phyloP scores from a whole-genome alignment of 2,113 vertebrate species.

The Petaurus breviceps region DNA sequence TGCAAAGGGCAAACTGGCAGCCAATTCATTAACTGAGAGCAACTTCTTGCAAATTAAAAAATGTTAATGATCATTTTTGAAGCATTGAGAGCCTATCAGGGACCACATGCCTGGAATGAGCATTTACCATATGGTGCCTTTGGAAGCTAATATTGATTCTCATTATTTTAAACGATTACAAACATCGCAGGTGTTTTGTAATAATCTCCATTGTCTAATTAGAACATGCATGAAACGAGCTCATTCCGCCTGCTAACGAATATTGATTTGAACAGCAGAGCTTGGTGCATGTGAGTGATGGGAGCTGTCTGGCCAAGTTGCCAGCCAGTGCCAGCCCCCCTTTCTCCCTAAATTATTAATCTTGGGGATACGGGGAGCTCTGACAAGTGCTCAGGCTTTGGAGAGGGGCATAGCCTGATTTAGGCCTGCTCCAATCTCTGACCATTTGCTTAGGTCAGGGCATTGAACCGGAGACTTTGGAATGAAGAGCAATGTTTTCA shows the following conservation, averaged over 20 bases:
- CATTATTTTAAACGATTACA: slow-evolving; percentile 87
- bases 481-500: not conserved
- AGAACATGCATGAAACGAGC: slow-evolving; percentile 80
- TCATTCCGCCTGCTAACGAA: slow-evolving; percentile 80
- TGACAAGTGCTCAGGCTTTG: slow-evolving; percentile 25
- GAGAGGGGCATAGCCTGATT: not conserved
- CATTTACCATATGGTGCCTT: slow-evolving; percentile 86
- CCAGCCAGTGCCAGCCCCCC: slow-evolving; percentile 29
- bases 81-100: slow-evolving; percentile 75
- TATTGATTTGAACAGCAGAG: slow-evolving; percentile 83
- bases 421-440: not conserved
- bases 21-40: slow-evolving; percentile 73
- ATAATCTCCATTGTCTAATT: slow-evolving; percentile 88
- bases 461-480: not conserved
- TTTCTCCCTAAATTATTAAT: slow-evolving; percentile 62
- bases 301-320: slow-evolving; percentile 59
- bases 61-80: slow-evolving; percentile 81
- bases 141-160: slow-evolving; percentile 88
- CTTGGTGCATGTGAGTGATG: slow-evolving; percentile 69
- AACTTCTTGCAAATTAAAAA: slow-evolving; percentile 81
- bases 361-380: not conserved
- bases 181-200: slow-evolving; percentile 88
- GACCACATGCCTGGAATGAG: slow-evolving; percentile 81
- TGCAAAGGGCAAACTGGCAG: slow-evolving; percentile 68
- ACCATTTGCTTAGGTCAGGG: not conserved